Evolutionary conservation across 23 tunicate genomes (phyloP).

Genomic region (Halocynthia roretzi): DNA sequence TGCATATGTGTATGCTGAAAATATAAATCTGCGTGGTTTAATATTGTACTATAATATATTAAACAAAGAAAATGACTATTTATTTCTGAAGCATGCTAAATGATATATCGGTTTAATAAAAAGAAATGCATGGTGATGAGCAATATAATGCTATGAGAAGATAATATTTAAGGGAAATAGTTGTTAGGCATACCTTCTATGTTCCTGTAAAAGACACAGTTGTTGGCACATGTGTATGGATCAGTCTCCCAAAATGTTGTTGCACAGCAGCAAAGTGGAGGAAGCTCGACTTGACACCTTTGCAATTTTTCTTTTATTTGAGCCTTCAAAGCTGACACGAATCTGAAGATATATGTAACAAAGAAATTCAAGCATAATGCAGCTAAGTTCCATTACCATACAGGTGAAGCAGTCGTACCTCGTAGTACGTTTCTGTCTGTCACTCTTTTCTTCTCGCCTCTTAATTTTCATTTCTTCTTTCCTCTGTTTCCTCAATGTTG

Average conservation of each 20-base stretch:
- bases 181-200: constrained; percentile 26
- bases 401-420: background rate
- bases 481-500: constrained; percentile 3
- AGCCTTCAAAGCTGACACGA: constrained; percentile 37
- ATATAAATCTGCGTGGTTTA: no score
- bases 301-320: constrained; percentile 38
- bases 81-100: no score
- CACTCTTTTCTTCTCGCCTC: background rate
- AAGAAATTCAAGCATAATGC: background rate
- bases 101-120: no score
- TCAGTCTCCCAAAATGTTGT: constrained; percentile 60
- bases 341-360: constrained; percentile 12
- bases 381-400: background rate
- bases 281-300: constrained; percentile 41
- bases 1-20: constrained; percentile 19
- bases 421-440: background rate
- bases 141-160: no score
- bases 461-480: background rate
- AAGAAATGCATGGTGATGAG: no score
- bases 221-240: constrained; percentile 58
- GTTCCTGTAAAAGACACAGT: constrained; percentile 67
- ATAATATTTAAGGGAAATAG: no score
- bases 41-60: no score
- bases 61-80: no score
- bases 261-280: constrained; percentile 67